Conservation (phyloP, 2,888 invertebrate species). For the Thymelicus acteon region DNA sequence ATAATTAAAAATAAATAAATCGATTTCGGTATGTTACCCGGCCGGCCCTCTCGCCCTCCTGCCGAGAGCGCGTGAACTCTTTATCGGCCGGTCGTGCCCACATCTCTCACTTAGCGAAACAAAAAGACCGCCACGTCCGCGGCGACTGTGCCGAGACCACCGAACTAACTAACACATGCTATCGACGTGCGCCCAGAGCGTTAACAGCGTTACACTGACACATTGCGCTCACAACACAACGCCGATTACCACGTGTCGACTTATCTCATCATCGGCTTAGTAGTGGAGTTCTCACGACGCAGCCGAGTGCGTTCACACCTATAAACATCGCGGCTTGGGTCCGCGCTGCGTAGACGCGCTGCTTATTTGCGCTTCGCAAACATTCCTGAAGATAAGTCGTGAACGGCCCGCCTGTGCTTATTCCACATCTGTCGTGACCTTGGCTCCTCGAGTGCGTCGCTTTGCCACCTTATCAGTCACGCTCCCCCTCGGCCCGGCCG, state of each 20-base stretch:
- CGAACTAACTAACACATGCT: constrained; percentile 13
- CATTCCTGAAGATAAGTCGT: constrained; percentile 74
- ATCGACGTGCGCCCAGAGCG: constrained; percentile 14
- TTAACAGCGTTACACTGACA: constrained; percentile 57
- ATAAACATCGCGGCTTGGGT: constrained; percentile 62
- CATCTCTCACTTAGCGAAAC: constrained; percentile 49
- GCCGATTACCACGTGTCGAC: constrained; percentile 69
- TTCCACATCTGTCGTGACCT: constrained; percentile 81
- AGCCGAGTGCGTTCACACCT: constrained; percentile 74
- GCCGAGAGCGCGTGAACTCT: constrained; percentile 76
- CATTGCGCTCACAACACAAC: constrained; percentile 54
- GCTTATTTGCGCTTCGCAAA: constrained; percentile 78
- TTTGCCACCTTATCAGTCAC: constrained; percentile 81
- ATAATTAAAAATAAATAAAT: constrained; percentile 80
- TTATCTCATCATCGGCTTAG: constrained; percentile 63
- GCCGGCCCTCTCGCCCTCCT: constrained; percentile 73
- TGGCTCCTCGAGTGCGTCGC: constrained; percentile 75
- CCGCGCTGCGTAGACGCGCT: constrained; percentile 54
- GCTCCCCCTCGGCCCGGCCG: constrained; percentile 62
- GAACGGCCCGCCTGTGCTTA: constrained; percentile 78
- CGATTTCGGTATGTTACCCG: constrained; percentile 71
- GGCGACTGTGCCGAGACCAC: constrained; percentile 49
- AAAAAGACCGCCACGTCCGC: constrained; percentile 44
- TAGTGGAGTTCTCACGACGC: constrained; percentile 73
- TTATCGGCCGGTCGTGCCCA: constrained; percentile 63